phyloP scores from a whole-genome alignment of 64 coral and sea anemone species.

The Actinia tenebrosa region DNA sequence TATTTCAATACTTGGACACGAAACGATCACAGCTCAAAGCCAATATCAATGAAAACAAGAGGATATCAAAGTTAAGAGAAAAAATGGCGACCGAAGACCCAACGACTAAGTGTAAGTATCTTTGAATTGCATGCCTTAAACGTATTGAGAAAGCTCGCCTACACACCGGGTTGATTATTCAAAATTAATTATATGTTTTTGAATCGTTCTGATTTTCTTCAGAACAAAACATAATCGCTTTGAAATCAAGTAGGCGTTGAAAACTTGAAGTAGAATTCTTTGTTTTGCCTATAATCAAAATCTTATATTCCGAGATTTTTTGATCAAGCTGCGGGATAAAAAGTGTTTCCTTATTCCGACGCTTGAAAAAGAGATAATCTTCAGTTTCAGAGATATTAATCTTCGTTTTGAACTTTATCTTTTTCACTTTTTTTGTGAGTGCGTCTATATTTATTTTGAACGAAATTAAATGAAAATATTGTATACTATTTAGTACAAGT shows the following conservation, averaged over 20 bases:
- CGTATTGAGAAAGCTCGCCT: background rate
- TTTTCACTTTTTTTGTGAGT: too few relatives aligned
- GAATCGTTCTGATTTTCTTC: background rate
- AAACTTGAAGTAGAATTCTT: background rate
- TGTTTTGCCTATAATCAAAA: background rate
- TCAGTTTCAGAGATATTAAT: too few relatives aligned
- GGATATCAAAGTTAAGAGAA: background rate
- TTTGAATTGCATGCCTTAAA: background rate
- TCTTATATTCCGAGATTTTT: background rate
- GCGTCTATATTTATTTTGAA: too few relatives aligned
- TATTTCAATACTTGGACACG: slow-evolving; percentile 49
- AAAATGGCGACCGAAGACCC: background rate
- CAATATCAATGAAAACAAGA: slow-evolving; percentile 1
- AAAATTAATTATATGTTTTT: background rate
- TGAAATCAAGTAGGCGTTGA: background rate
- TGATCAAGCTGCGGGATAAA: too few relatives aligned
- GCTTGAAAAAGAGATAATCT: too few relatives aligned
- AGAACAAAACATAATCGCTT: background rate
- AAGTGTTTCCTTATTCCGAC: too few relatives aligned
- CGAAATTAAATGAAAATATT: too few relatives aligned
- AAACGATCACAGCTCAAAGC: slow-evolving; percentile 26
- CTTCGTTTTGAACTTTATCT: background rate
- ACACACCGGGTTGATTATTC: background rate
- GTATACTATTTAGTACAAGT: background rate
- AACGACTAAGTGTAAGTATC: background rate